Conservation (phyloP, 2,797 vertebrate species). For the Orestias chungarensis region DNA sequence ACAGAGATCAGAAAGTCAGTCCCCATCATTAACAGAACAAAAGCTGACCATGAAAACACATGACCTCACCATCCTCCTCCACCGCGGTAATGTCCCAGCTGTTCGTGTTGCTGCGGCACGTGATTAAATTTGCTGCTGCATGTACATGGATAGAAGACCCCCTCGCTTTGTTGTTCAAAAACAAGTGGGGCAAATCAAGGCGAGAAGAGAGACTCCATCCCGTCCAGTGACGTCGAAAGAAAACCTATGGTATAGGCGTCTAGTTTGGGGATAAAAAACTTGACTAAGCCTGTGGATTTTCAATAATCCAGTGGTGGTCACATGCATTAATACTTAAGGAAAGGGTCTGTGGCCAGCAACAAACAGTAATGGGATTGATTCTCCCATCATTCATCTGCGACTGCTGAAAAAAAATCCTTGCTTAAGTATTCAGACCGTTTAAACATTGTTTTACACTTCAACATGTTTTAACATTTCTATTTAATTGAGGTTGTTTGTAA, state of each 20-base stretch:
- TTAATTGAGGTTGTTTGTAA: neutral
- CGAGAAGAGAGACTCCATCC: constrained; percentile 5
- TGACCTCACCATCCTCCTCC: constrained; percentile 37
- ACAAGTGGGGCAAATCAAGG: constrained; percentile 27
- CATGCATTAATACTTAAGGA: constrained; percentile 13
- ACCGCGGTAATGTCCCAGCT: constrained; percentile 6
- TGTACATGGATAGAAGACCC: constrained; percentile 18
- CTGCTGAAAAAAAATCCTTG: constrained; percentile 41
- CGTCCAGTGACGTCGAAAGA: constrained; percentile 32
- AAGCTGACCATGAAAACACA: constrained; percentile 37
- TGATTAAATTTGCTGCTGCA: constrained; percentile 47
- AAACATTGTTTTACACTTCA: neutral
- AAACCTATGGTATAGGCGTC: constrained; percentile 17
- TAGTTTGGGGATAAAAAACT: constrained; percentile 35
- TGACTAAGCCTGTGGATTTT: constrained; percentile 27
- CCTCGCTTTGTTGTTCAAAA: constrained; percentile 34
- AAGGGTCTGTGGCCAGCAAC: constrained; percentile 26
- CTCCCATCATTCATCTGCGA: constrained; percentile 46
- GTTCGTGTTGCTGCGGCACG: constrained; percentile 24
- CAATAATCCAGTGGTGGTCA: constrained; percentile 20
- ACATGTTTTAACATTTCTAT: neutral
- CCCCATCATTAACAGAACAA: constrained; percentile 40
- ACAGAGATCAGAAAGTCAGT: neutral
- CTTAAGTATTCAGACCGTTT: neutral
- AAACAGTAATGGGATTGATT: constrained; percentile 40